Evolutionary conservation across 2,888 invertebrate genomes (phyloP), one percentile per base, ranked within the genome.

Genomic region (Metellina segmentata): DNA sequence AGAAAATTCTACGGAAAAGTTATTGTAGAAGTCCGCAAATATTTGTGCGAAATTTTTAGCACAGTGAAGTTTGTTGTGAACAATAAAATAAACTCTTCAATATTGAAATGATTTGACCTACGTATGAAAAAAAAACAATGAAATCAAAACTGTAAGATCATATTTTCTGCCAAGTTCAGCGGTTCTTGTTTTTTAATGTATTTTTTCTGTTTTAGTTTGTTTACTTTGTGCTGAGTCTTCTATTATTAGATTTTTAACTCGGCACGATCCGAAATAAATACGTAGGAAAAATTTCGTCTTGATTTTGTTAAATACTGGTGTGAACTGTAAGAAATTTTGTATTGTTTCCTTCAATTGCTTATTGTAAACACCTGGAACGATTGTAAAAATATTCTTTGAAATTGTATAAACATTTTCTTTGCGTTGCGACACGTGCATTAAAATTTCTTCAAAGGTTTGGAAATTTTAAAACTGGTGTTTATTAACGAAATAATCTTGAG

Each of bases 131-230:
- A 49, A 51, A 70, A 72, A 16, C 11, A 61, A 85, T 85, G 85
- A 75, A 48, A 85, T 53, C 61, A 20, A 85, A 85, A 85, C 16
- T 85, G 85, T 85, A 85, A 75, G 85, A 85, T 74, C 19, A 16
- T 74, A 72, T 8, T 48, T 85, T 75, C 74, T 34, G 61, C 53
- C 49, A n/a, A 78, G 52, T 52, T 51, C 52, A 78, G 78, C 78
- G 49, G 16, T 61, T 61, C 61, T 61, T 49, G 71, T 52, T 82
- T 82, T 72, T 72, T 48, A 34, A 34, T 34, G 34, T 34, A 34
- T 75, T 53, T 75, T 53, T 83, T 70, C 61, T 81, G 53, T 61
- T n/a, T 16, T 20, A 34, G 34, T 61, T 75, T 85, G 75, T 85
- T 85, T 85, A 85, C 85, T 75, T 61, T 61, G 61, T 72, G 34